Base-by-base conservation (phyloP, 2,797 vertebrate genomes). In the Urophycis tenuis region DNA sequence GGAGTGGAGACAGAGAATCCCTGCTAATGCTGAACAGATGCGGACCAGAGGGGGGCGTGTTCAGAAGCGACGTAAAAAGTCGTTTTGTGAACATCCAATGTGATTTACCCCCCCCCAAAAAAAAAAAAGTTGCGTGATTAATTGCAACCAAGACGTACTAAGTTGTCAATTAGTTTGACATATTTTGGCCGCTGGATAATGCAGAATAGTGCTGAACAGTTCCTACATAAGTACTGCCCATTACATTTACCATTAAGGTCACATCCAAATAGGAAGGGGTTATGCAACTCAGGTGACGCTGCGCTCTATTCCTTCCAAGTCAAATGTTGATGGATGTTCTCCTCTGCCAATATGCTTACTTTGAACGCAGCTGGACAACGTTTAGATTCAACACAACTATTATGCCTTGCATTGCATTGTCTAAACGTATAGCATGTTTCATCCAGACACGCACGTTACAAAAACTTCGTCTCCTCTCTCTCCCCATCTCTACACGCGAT, bases 21-120 rank as follows among this genome's bases (percentile, higher is more conserved):
- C 75, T 72, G 82, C 53, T 92, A 92, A 93, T 92, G 85, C 81
- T 78, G 81, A 89, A 84, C 92, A 93, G 91, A 93, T 93, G 89
- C 82, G 75, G 12, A 41, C 39, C 39, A 41, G 17, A 53, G 1
- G 45, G 45, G 45, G 45, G 45, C 39, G 39, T 41, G 39, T 12
- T 41, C 39, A 41, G 45, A 53, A 53, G 45, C 45, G 15, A 49
- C 22, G 45, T 53, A 53, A 12, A 53, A 22, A 53, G 45, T 53
- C 17, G 45, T 22, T 53, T 53, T 53, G 45, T 19, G 6, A 53
- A 22, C 12, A 12, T 14, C 17, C 5, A 5, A 53, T 53, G 45
- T 53, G 1, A 53, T 19, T 53, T n/a, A 1, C 19, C 45, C 39
- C 5, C 19, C 45, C 39, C 39, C 33, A 15, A 41, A n/a, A 53